A percentile compares a stretch with the other conserved stretches of the same genome.
phyloP scores from a whole-genome alignment of 1,140 invertebrate species.

The Brachionus manjavacas region DNA sequence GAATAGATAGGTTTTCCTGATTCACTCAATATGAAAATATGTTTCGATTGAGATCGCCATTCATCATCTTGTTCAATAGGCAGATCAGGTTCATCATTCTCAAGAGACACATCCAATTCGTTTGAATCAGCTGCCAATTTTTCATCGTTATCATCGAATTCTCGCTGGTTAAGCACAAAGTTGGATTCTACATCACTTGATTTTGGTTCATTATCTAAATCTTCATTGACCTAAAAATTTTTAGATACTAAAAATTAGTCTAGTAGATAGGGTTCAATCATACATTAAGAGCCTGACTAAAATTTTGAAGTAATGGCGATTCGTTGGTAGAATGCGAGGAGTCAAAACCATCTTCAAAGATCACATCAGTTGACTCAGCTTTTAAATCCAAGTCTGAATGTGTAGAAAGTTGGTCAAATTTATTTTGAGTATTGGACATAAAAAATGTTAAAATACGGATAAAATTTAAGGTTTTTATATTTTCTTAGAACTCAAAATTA shows the following conservation, averaged over 20 bases:
- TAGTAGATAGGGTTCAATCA: background rate
- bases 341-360: background rate
- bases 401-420: conserved; percentile 3
- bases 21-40: conserved; percentile 87
- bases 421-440: conserved; percentile 3
- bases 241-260: background rate
- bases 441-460: background rate
- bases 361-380: conserved; percentile 4
- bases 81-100: conserved; percentile 11
- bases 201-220: background rate
- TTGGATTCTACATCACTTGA: background rate
- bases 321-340: background rate
- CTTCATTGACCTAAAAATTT: background rate
- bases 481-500: background rate
- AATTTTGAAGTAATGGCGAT: conserved; percentile 4
- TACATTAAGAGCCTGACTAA: background rate
- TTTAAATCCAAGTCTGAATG: background rate
- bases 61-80: conserved; percentile 20
- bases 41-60: conserved; percentile 61
- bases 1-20: conserved; percentile 94
- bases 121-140: background rate
- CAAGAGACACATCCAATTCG: background rate
- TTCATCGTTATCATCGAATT: conserved; percentile 27
- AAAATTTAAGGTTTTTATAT: background rate
- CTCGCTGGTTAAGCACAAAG: background rate